Percentiles rank a stretch among this genome's conserved stretches.
phyloP scores from a whole-genome alignment of 2,797 vertebrate species.

The Macroramphosus scolopax region DNA sequence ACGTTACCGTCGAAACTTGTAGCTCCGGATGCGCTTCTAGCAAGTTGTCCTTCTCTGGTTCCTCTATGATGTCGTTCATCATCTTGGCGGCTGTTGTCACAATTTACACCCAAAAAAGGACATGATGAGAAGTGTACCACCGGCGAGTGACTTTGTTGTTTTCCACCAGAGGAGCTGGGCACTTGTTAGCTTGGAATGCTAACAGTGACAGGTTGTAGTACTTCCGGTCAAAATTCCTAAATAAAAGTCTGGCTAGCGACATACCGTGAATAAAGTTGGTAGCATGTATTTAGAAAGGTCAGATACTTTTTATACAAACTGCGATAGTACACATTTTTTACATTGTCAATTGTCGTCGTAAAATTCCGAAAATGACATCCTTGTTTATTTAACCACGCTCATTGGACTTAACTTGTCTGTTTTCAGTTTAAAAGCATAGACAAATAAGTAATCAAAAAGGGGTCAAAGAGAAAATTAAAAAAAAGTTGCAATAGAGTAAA shows the following conservation, averaged over 20 bases:
- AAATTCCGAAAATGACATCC: too few species aligned
- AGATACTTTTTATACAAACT: too few species aligned
- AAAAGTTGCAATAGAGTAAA: too few species aligned
- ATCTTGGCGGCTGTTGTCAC: conserved; percentile 65
- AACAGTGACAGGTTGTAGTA: conserved; percentile 1
- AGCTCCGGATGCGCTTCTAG: conserved; percentile 57
- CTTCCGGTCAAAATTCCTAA: conserved; percentile 29
- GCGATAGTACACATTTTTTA: too few species aligned
- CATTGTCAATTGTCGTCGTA: too few species aligned
- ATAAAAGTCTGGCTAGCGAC: conserved; percentile 1
- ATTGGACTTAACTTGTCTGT: too few species aligned
- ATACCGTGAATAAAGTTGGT: too few species aligned
- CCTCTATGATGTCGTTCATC: conserved; percentile 79
- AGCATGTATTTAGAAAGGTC: too few species aligned
- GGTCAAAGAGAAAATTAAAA: too few species aligned
- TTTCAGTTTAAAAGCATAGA: too few species aligned
- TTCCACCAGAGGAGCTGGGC: conserved; percentile 6
- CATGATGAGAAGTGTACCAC: conserved; percentile 41
- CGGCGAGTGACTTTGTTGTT: conserved; percentile 10
- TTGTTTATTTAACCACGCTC: too few species aligned
- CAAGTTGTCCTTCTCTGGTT: conserved; percentile 71
- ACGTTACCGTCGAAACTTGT: conserved; percentile 57
- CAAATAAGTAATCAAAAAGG: too few species aligned
- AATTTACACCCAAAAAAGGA: conserved; percentile 19
- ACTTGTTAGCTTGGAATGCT: conserved; percentile 21